phyloP scores from a whole-genome alignment of 37 sponge, comb jelly and placozoan species.

The Lycopodina hypogea region DNA sequence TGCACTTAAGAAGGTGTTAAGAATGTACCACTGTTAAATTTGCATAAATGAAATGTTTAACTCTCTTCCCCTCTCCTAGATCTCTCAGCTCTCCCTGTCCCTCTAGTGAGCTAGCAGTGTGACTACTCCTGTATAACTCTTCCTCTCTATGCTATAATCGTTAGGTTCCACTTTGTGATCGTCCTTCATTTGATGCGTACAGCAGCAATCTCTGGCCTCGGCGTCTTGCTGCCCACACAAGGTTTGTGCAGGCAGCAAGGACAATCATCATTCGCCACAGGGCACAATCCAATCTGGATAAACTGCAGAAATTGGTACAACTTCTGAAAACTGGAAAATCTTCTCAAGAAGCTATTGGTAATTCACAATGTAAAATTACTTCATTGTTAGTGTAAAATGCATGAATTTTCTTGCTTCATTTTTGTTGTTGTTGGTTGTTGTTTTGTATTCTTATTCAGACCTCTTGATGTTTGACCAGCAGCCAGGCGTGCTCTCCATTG shows the following conservation, averaged over 20 bases:
- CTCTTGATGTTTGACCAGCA: not conserved
- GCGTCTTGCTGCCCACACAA: conserved; percentile 31
- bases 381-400: not conserved
- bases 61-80: too few species aligned
- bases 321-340: conserved; percentile 26
- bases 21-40: too few species aligned
- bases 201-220: conserved; percentile 48
- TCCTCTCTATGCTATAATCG: too few species aligned
- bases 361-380: not conserved
- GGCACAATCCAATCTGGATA: conserved; percentile 35
- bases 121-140: too few species aligned
- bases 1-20: too few species aligned
- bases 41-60: too few species aligned
- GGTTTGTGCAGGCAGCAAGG: conserved; percentile 77
- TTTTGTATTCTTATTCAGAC: not conserved
- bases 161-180: not conserved
- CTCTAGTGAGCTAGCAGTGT: too few species aligned
- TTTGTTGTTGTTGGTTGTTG: not conserved
- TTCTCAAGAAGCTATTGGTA: conserved; percentile 13
- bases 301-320: conserved; percentile 5
- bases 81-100: too few species aligned
- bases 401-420: not conserved
- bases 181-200: conserved; percentile 53
- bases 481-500: not conserved
- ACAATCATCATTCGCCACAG: conserved; percentile 47